These are phyloP conservation scores for Neotoxoptera formosana DNA, from an alignment of 1,140 invertebrate genomes.

Conservation along the genomic window DNA sequence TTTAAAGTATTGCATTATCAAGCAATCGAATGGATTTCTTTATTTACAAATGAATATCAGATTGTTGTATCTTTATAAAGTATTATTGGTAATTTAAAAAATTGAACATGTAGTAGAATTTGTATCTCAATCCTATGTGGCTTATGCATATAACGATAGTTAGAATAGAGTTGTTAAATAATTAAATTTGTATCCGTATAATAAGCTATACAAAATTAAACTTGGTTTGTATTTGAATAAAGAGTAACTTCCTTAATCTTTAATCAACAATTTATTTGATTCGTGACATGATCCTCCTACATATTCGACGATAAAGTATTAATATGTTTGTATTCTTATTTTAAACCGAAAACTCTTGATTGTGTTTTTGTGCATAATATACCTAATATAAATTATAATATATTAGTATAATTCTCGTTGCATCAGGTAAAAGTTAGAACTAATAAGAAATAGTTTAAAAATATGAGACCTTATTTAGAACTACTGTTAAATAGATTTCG, in stretches of 20 bases:
- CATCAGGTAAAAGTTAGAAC: not conserved
- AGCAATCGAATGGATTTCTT: not conserved
- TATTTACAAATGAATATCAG: not conserved
- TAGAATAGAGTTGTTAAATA: not conserved
- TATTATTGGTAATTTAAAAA: not conserved
- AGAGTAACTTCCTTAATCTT: not conserved
- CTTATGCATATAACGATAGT: not conserved
- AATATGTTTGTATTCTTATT: not conserved
- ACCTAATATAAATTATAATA: not conserved
- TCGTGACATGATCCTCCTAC: not conserved
- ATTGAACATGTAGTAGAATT: not conserved
- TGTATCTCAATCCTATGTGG: not conserved
- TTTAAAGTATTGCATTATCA: no score
- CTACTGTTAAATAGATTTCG: not conserved
- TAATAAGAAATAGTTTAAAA: not conserved
- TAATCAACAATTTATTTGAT: not conserved
- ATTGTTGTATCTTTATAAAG: not conserved
- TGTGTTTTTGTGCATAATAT: not conserved
- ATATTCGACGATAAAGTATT: not conserved
- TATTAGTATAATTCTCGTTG: not conserved
- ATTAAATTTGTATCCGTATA: not conserved
- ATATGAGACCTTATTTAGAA: not conserved
- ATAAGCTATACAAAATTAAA: not conserved
- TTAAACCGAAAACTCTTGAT: not conserved
- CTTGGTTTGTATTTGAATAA: slow-evolving; percentile 4